Evolutionary conservation across 2,888 invertebrate genomes (phyloP), one percentile per base, ranked within the genome.

Genomic region (Oscheius myriophilus): DNA sequence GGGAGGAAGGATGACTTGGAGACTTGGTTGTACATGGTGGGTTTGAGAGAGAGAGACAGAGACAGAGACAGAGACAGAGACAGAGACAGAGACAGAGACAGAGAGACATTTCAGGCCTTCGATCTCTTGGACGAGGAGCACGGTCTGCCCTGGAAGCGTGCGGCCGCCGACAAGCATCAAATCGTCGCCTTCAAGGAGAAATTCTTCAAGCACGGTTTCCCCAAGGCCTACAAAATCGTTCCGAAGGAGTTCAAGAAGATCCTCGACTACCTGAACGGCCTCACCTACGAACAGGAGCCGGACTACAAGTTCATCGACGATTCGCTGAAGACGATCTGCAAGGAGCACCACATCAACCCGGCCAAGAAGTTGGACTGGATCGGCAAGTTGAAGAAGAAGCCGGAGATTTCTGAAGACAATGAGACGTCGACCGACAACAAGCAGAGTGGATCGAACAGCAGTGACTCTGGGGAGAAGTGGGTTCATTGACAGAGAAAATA

Each of bases 1-100:
- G 76, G 75, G 39, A 45, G 78, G 16, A 72, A 73, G 42, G 78
- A 78, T 39, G 78, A 78, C 55, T 49, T 78, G 42, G 78, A 78
- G 67, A 66, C 70, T n/a, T 78, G 75, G 78, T 58, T 78, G 21
- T 78, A 70, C 51, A 62, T 78, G 73, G 67, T 70, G 23, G 18
- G 53, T 9, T 33, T 3, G 33, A 33, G 33, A 33, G 33, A 33
- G 33, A 33, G 33, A 33, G 33, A 33, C 4, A 33, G 33, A 33
- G 33, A 33, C 4, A 33, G 33, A 33, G 33, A 33, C 4, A 33
- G 33, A 33, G 33, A 33, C 4, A 33, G 33, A 33, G 33, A 33
- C 4, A 33, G 33, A 33, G 33, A 33, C 33, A 6, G 9, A 33
- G 9, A 33, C 33, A 33, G 33, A 33, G 33, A 33, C 3, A 33